These are phyloP conservation scores for Bothrops jararaca DNA, from an alignment of 2,113 vertebrate genomes.

Conservation along the genomic window DNA sequence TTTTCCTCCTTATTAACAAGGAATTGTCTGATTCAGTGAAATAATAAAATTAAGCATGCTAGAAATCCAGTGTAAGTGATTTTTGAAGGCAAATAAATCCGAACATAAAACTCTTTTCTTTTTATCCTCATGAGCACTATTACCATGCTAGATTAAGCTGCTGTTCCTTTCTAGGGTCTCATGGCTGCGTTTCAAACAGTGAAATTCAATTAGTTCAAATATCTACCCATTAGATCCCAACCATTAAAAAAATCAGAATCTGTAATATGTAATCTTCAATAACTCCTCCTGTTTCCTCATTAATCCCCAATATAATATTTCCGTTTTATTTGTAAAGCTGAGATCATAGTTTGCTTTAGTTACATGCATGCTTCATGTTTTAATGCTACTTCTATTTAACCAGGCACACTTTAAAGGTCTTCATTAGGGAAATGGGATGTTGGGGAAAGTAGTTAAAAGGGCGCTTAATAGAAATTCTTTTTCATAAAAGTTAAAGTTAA, in stretches of 20 bases:
- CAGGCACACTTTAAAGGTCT: background rate
- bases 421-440: slow-evolving; percentile 5
- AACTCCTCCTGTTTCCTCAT: background rate
- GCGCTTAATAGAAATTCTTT: background rate
- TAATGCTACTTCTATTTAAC: slow-evolving; percentile 2
- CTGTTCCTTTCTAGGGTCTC: slow-evolving; percentile 5
- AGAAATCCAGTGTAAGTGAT: slow-evolving; percentile 32
- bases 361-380: background rate
- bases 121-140: slow-evolving; percentile 15
- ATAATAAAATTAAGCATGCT: slow-evolving; percentile 37
- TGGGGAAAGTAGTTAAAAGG: background rate
- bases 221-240: background rate
- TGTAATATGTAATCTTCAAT: background rate
- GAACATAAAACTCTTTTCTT: slow-evolving; percentile 36
- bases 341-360: background rate
- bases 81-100: slow-evolving; percentile 39
- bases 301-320: background rate
- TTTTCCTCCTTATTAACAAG: slow-evolving; percentile 12
- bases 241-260: background rate
- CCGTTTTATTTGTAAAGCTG: background rate
- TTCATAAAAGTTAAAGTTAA: background rate
- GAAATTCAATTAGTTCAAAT: background rate
- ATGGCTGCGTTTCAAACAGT: slow-evolving; percentile 13
- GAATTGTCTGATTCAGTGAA: slow-evolving; percentile 12
- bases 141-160: background rate